Percentiles rank a stretch among this genome's conserved stretches.
Evolutionary conservation across 2,888 invertebrate genomes (phyloP).

Genomic region (Acleris sparsana): DNA sequence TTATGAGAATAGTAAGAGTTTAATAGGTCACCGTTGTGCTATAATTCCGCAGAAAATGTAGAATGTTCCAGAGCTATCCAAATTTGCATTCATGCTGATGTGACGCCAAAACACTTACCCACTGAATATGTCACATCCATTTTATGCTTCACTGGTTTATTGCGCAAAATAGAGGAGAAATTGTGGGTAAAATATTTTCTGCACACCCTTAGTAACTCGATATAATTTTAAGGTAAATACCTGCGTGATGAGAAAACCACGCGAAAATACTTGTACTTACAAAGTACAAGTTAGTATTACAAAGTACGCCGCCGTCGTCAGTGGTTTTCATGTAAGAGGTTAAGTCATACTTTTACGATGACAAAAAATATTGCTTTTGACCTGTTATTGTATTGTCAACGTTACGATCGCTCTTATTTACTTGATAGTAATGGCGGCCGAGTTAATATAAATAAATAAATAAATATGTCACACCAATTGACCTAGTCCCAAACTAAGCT

Average conservation of each 20-base stretch:
- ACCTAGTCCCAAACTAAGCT: too few species aligned
- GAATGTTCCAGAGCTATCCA: not conserved
- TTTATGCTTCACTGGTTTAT: not conserved
- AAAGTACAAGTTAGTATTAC: too few species aligned
- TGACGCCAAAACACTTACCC: conserved; percentile 1
- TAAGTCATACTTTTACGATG: too few species aligned
- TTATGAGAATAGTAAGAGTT: too few species aligned
- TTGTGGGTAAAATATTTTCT: not conserved
- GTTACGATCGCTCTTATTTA: too few species aligned
- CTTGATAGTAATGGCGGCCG: too few species aligned
- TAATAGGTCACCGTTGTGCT: too few species aligned
- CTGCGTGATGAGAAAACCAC: not conserved
- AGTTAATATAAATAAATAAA: too few species aligned
- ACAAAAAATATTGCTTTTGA: too few species aligned
- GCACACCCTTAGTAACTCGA: not conserved
- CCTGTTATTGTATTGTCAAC: too few species aligned
- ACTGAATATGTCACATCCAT: conserved; percentile 1
- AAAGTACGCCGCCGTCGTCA: not conserved
- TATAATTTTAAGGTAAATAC: not conserved
- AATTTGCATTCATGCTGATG: conserved; percentile 1
- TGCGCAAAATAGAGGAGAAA: not conserved
- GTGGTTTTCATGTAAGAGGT: not conserved
- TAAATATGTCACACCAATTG: too few species aligned
- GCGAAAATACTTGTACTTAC: not conserved
- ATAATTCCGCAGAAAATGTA: not conserved